A percentile compares a stretch with the other conserved stretches of the same genome.
These are phyloP conservation scores for Meandrusa payeni DNA, from an alignment of 2,888 invertebrate species.

Conservation along the genomic window DNA sequence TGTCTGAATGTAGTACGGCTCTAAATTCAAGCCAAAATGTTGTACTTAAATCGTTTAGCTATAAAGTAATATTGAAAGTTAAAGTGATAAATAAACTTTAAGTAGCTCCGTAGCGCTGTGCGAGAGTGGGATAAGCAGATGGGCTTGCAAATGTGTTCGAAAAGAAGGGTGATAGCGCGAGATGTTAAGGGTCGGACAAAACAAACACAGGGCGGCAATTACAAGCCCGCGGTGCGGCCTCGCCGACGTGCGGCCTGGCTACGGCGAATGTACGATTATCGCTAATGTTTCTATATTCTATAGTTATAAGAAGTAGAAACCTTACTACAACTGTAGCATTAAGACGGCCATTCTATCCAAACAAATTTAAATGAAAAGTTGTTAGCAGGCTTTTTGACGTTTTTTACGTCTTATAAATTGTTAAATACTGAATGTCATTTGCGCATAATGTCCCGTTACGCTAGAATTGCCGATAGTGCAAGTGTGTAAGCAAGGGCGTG, in stretches of 20 bases:
- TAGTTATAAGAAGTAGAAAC: too few relatives aligned
- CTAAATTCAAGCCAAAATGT: conserved; percentile 13
- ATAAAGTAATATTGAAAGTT: conserved; percentile 36
- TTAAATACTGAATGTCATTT: too few relatives aligned
- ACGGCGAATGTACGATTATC: conserved; percentile 37
- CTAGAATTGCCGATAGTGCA: too few relatives aligned
- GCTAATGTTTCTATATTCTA: too few relatives aligned
- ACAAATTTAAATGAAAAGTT: too few relatives aligned
- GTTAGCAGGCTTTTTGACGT: too few relatives aligned
- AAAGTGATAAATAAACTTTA: conserved; percentile 60
- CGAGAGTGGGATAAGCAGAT: conserved; percentile 30
- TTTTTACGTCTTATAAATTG: too few relatives aligned
- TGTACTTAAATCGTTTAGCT: conserved; percentile 31
- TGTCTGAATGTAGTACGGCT: not conserved
- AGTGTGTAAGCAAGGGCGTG: too few relatives aligned
- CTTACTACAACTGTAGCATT: too few relatives aligned
- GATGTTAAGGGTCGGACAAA: conserved; percentile 58
- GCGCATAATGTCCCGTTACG: too few relatives aligned
- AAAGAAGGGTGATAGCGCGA: conserved; percentile 32
- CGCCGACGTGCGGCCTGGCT: conserved; percentile 44
- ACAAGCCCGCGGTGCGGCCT: conserved; percentile 57
- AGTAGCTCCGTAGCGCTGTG: conserved; percentile 48
- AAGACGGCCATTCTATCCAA: too few relatives aligned
- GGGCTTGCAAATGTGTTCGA: conserved; percentile 10
- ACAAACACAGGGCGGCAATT: conserved; percentile 68